Base-by-base conservation (phyloP, 1,140 invertebrate genomes). In the Drosophila seguyi region DNA sequence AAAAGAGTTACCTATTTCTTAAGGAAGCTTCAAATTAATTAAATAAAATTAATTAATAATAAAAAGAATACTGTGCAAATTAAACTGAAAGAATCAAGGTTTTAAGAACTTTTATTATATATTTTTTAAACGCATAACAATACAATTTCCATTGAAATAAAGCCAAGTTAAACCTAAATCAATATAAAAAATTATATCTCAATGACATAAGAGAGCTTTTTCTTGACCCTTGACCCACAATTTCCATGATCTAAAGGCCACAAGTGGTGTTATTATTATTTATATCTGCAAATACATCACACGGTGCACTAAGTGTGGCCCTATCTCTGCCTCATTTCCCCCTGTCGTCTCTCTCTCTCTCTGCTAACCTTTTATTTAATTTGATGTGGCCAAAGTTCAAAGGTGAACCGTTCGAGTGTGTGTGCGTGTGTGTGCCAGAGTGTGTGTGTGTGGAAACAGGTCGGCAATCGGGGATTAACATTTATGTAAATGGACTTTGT, bases 301-400 rank as follows among this genome's bases (percentile, higher is more conserved):
- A 60, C 13, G 20, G 60, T 79, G 36, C 39, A n/a, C 6, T 34
- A 36, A 52, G 50, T 16, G 39, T 68, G 4, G 20, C 25, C 65
- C 44, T 25, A 41, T 47, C 34, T 65, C 13, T 20, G 5, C 39
- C 16, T 25, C 52, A 25, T 2, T 25, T 55, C 14, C 52, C n/a
- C n/a, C n/a, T n/a, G n/a, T n/a, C n/a, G n/a, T n/a, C n/a, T n/a
- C n/a, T n/a, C 34, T 16, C 7, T 6, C 38, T 44, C 22, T n/a
- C 59, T 73, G 66, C 78, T 67, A 79, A 79, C 82, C 82, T 86
- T 86, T 86, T 86, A 85, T 86, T 85, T 86, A 85, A 81, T 79
- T 81, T 86, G 68, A 75, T 79, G 82, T 68, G 77, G 74, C 62
- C 57, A 81, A 86, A 86, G 82, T 81, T 85, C 78, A 85, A 85